A percentile compares a stretch with the other conserved stretches of the same genome.
phyloP scores from a whole-genome alignment of 2,113 vertebrate species.

The Leptocoma aspasia region DNA sequence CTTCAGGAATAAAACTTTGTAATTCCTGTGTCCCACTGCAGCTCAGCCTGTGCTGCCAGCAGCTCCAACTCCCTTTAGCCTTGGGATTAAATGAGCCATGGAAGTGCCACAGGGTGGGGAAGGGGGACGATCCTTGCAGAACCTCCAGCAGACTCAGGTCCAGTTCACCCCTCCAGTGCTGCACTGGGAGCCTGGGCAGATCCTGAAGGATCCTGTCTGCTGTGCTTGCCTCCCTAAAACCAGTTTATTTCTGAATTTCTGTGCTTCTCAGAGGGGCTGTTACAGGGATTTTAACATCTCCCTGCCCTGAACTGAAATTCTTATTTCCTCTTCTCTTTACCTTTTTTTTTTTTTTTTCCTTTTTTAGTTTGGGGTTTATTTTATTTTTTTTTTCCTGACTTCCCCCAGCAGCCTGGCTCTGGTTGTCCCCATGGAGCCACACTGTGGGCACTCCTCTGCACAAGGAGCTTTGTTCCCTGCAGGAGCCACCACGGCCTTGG shows the following conservation, averaged over 20 bases:
- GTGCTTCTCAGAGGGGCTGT: background rate
- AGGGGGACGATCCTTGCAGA: background rate
- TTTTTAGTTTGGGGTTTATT: background rate
- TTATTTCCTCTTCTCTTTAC: background rate
- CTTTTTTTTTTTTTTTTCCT: background rate
- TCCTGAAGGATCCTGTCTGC: background rate
- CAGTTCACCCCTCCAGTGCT: background rate
- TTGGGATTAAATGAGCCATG: background rate
- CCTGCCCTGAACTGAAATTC: background rate
- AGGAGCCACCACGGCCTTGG: background rate
- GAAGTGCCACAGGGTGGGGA: background rate
- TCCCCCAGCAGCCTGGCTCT: background rate
- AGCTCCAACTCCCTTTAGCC: background rate
- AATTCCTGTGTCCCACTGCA: background rate
- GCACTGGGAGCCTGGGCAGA: background rate
- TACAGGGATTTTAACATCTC: background rate
- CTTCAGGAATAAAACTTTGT: background rate
- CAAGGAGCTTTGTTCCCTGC: background rate
- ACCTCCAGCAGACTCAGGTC: background rate
- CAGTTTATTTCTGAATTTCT: background rate
- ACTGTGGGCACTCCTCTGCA: background rate
- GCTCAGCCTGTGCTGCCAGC: constrained; percentile 10
- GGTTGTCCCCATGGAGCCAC: background rate
- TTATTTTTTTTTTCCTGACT: no score
- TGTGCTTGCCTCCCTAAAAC: background rate